Base-by-base conservation (phyloP, 2,113 vertebrate species). In the Noturus placidus region DNA sequence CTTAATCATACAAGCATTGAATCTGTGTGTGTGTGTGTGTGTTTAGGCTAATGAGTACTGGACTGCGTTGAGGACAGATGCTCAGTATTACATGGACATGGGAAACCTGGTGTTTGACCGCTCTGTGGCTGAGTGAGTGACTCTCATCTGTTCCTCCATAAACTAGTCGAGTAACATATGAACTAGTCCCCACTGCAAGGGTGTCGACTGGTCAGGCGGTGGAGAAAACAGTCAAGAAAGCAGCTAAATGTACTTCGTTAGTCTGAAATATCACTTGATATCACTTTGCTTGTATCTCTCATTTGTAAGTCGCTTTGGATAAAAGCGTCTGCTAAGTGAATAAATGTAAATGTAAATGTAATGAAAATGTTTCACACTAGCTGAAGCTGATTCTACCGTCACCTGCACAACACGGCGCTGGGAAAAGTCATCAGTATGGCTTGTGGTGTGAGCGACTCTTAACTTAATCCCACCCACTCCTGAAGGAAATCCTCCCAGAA, bases 51-150 rank as follows among this genome's bases (percentile, higher is more conserved):
- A 92, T 70, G 93, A 95, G 85, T 93, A 94, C 84, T 94, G 91
- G 92, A 94, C 93, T 10, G 88, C 90, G 5, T 19, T 95, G 25
- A 89, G 92, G 56, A 89, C 92, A 63, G 84, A 93, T 50, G 91
- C 91, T 57, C 94, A 94, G 88, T 94, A 93, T 89, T 94, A 94
- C 88, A 93, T 94, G 91, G 94, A 95, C 90, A 93, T 95, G 92
- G 72, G 91, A 19, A 79, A 89, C 89, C 42, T 95, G 90, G 93
- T 94, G 92, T 95, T 94, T 87, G 93, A 95, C 84, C 91, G 33
- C 57, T 92, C 92, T 77, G 90, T 94, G 87, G 93, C 92, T 15
- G 82, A 82, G 93, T 94, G 88, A 94, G 94, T 92, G 27, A 85
- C 10, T 79, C 4, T 15, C 56, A 35, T 42, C 35, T 38, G 5